Evolutionary conservation across 1,140 invertebrate species (phyloP).

Genomic region (Agraylea sexmaculata): DNA sequence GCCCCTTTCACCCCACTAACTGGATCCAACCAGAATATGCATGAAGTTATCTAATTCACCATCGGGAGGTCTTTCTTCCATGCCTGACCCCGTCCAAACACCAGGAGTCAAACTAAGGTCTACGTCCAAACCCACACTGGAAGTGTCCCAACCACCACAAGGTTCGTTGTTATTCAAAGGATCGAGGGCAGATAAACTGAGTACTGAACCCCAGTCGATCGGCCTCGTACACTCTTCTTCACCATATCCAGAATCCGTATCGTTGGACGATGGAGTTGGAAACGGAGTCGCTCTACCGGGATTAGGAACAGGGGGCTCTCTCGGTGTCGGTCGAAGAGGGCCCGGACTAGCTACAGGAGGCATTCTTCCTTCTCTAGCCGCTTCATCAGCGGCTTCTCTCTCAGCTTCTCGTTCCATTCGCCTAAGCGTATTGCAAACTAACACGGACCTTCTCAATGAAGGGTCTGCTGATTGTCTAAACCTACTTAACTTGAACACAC

Average conservation of each 20-base stretch:
- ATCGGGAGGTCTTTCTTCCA: conserved; percentile 26
- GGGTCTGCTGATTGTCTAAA: conserved; percentile 82
- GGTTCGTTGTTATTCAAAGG: conserved; percentile 68
- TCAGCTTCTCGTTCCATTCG: conserved; percentile 85
- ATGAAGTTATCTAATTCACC: conserved; percentile 28
- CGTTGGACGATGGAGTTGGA: conserved; percentile 36
- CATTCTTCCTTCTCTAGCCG: conserved; percentile 24
- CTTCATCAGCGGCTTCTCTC: conserved; percentile 51
- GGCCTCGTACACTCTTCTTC: conserved; percentile 62
- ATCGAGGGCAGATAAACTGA: conserved; percentile 74
- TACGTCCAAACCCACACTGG: conserved; percentile 20
- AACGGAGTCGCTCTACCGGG: conserved; percentile 37
- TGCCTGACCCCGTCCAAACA: conserved; percentile 35
- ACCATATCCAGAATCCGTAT: conserved; percentile 63
- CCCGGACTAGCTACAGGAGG: conserved; percentile 31
- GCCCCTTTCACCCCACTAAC: conserved; percentile 27
- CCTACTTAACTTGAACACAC: conserved; percentile 82
- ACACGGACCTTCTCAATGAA: conserved; percentile 79
- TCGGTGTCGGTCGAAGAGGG: conserved; percentile 30
- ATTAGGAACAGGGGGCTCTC: conserved; percentile 35
- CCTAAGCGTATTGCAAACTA: conserved; percentile 88
- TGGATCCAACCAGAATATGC: conserved; percentile 39
- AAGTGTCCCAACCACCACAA: conserved; percentile 22
- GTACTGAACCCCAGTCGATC: conserved; percentile 84
- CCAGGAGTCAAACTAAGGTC: conserved; percentile 11